phyloP scores from a whole-genome alignment of 2,113 vertebrate species.

The Salvator merianae region DNA sequence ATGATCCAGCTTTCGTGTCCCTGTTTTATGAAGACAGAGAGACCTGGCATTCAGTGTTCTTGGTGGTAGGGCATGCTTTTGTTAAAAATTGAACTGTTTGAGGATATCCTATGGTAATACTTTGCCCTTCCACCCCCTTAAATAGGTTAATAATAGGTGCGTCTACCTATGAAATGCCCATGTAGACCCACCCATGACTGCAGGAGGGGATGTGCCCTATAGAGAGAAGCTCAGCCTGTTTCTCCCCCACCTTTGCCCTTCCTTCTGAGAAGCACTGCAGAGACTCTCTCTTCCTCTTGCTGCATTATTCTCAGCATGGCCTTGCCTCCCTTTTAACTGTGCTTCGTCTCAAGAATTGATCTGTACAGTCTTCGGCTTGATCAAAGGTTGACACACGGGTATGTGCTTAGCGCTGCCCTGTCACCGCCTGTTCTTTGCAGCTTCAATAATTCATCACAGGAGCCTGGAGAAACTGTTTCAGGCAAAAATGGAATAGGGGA shows the following conservation, averaged over 20 bases:
- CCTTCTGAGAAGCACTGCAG: constrained; percentile 9
- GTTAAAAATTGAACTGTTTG: background rate
- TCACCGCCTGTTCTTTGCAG: constrained; percentile 39
- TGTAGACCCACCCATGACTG: background rate
- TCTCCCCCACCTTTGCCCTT: constrained; percentile 3
- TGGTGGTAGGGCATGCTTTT: no score
- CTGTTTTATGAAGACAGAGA: no score
- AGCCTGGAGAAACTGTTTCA: constrained; percentile 6
- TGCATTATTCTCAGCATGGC: constrained; percentile 31
- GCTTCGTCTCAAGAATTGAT: constrained; percentile 48
- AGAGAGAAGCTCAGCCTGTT: background rate
- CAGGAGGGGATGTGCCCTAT: no score
- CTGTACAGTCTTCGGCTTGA: constrained; percentile 42
- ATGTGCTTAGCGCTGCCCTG: constrained; percentile 33
- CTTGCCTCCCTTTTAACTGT: constrained; percentile 41
- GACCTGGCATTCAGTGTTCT: no score
- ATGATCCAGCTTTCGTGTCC: no score
- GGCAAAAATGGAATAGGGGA: background rate
- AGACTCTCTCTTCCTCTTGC: background rate
- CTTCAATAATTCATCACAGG: constrained; percentile 58
- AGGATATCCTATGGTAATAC: background rate
- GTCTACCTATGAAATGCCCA: background rate
- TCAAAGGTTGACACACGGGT: constrained; percentile 52
- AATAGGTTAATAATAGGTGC: background rate
- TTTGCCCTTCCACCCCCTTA: background rate